Conservation (phyloP, 2,888 invertebrate species). For the Tryphoninae sp. region DNA sequence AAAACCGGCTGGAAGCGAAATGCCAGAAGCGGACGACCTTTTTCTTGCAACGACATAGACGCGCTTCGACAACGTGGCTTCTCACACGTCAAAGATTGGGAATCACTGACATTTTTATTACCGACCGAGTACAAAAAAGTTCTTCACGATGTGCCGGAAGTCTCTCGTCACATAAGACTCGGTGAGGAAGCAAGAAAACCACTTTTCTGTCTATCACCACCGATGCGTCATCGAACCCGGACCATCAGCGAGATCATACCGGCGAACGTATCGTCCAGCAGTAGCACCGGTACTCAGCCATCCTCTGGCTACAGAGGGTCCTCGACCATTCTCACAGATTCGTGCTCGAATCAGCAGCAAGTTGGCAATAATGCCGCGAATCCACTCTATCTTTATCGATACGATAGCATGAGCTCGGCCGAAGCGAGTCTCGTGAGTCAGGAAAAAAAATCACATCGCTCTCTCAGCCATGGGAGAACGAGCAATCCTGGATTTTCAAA, state of each 20-base stretch:
- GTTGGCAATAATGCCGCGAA: constrained; percentile 82
- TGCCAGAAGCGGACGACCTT: constrained; percentile 85
- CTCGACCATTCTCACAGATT: constrained; percentile 91
- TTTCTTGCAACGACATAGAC: constrained; percentile 92
- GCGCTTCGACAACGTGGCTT: constrained; percentile 90
- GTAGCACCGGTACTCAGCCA: constrained; percentile 89
- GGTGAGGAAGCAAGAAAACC: constrained; percentile 83
- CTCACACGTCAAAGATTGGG: constrained; percentile 95
- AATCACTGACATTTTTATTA: constrained; percentile 93
- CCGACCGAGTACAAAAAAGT: constrained; percentile 92
- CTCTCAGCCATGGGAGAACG: constrained; percentile 65
- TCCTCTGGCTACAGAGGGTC: constrained; percentile 94
- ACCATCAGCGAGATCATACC: constrained; percentile 84
- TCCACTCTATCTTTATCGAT: constrained; percentile 91
- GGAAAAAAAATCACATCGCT: constrained; percentile 72
- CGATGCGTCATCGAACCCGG: constrained; percentile 82
- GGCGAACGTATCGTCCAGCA: constrained; percentile 85
- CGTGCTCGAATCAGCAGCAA: constrained; percentile 87
- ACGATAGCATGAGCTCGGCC: constrained; percentile 88
- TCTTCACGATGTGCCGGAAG: constrained; percentile 90
- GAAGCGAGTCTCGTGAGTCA: constrained; percentile 86
- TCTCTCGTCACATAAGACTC: constrained; percentile 85
- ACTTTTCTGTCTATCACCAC: constrained; percentile 71
- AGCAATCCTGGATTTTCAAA: constrained; percentile 82
- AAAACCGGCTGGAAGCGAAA: constrained; percentile 80